Base-by-base conservation (phyloP, 2,797 vertebrate genomes). In the Atherinosoma microstoma region DNA sequence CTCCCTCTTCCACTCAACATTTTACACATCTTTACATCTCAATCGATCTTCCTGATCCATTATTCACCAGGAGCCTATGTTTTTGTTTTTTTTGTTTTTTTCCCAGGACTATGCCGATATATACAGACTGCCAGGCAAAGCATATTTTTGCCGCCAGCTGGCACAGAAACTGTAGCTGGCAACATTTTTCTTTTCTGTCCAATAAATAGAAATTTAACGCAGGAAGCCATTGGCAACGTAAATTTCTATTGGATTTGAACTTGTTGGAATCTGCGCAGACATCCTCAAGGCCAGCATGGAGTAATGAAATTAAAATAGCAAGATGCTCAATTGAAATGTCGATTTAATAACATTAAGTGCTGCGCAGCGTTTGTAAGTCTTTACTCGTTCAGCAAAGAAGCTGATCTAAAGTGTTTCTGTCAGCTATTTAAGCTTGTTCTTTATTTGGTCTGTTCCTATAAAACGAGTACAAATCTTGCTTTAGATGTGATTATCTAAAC, bases 11-110 rank as follows among this genome's bases (percentile, higher is more conserved):
- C 79, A 61, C 59, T 71, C 73, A 56, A 51, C 61, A 35, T 88
- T 84, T 89, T 82, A 88, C 74, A 80, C 79, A 82, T 72, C 89
- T 78, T 86, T 83, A 83, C 80, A 75, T 89, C 74, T 86, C 80
- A 57, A 80, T 89, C 75, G 58, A 84, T 91, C 85, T 70, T 64
- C 35, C 24, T 57, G 69, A 75, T 75, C 79, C 69, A 61, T 78
- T 64, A 72, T 68, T 75, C 32, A 58, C 60, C 49, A 11, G 47
- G 12, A 27, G 15, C 35, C 56, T 13, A 45, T 2, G 20, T 42
- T 35, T 35, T 8, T 35, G 38, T 35, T 65, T 54, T 58, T 34
- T 7, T 38, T 16, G 22, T 38, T 34, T 65, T 70, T 32, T 66
- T 51, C 57, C 51, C 38, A 10, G 60, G 24, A 69, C 58, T 58